Conservation (phyloP, 64 coral and sea anemone genomes). For the Pocillopora verrucosa region DNA sequence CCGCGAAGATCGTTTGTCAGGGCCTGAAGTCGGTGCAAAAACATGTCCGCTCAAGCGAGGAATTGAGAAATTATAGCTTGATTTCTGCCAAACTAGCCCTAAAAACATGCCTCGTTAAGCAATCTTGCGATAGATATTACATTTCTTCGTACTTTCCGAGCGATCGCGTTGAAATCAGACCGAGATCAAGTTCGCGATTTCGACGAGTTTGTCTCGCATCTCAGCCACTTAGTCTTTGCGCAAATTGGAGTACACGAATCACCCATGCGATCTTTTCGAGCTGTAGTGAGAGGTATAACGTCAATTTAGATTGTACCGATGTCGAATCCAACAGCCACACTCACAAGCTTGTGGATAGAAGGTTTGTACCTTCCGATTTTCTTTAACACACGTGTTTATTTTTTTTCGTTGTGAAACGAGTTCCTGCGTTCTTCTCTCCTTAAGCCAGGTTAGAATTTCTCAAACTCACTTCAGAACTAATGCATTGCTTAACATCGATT, state of each 20-base stretch:
- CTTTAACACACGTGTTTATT: constrained; percentile 62
- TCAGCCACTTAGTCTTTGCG: background rate
- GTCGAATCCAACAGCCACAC: constrained; percentile 91
- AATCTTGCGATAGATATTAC: constrained; percentile 37
- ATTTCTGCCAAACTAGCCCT: background rate
- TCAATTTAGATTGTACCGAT: constrained; percentile 56
- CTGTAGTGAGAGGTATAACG: constrained; percentile 55
- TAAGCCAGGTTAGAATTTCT: background rate
- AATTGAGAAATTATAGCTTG: background rate
- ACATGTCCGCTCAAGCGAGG: constrained; percentile 89
- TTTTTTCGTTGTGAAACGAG: background rate
- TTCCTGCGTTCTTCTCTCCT: background rate
- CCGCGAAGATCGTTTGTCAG: constrained; percentile 99
- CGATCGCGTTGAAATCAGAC: constrained; percentile 57
- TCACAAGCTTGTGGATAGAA: constrained; percentile 95
- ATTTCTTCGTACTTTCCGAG: background rate
- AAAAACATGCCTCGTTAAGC: constrained; percentile 22
- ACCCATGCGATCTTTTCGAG: constrained; percentile 75
- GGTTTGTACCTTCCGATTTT: constrained; percentile 58
- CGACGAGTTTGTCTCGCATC: constrained; percentile 20
- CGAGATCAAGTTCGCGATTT: background rate
- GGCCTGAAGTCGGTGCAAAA: constrained; percentile 97
- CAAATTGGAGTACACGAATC: constrained; percentile 37
- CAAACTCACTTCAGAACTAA: too few species aligned
- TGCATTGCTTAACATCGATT: background rate